Base-by-base conservation (phyloP, 2,888 invertebrate genomes). In the Hyles lineata region DNA sequence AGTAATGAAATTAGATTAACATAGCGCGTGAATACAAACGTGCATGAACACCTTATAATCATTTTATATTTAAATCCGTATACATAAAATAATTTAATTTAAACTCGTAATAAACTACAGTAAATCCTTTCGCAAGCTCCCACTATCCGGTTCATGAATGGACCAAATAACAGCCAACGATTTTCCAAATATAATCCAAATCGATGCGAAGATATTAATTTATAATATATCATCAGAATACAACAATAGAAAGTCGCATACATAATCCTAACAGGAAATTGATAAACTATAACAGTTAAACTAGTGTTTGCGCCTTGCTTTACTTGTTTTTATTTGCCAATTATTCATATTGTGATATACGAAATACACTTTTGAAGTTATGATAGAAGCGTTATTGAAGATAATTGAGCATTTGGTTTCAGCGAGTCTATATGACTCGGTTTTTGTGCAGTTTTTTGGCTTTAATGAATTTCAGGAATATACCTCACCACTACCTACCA, bases 201-300 rank as follows among this genome's bases (percentile, higher is more conserved):
- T 19, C 9, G 35, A 55, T 35, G 32, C 9, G 35, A 6, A 25
- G n/a, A n/a, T 32, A 63, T 63, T 63, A 63, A 63, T 63, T 32
- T 35, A 63, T 21, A 32, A 63, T 21, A 32, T 35, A 63, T 63
- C 63, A 75, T 76, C 76, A 76, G 76, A 74, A 79, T 75, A 77
- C 73, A 76, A 87, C 82, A 84, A 86, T 82, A 86, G 86, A 87
- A 87, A 87, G 87, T 85, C 78, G 80, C 79, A 78, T 79, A 78
- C 77, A 79, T 79, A 71, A 74, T 74, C 75, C 74, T 70, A 80
- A 84, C 85, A 83, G 87, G 83, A 85, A 87, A 63, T 35, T 63
- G 63, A 63, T 32, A 35, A 63, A 32, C 32, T 62, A 62, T 62
- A 62, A 29, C 62, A 62, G 8, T 59, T 59, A 0, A 23, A 59